Percentiles rank a stretch among this genome's conserved stretches.
These are phyloP conservation scores for Drosophila nebulosa DNA, from an alignment of 1,140 invertebrate genomes.

Conservation along the genomic window DNA sequence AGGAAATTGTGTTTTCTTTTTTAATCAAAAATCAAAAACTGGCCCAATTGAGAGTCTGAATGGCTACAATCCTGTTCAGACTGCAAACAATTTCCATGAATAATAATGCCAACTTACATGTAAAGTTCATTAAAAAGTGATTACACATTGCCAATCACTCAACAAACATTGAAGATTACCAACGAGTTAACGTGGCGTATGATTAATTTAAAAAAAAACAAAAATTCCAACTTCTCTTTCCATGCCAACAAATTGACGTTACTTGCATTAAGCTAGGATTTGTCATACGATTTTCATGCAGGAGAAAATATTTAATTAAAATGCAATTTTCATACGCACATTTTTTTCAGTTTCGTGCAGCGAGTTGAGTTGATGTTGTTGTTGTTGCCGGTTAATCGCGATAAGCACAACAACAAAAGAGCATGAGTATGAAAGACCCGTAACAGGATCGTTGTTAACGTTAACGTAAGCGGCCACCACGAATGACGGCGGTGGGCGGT, in stretches of 20 bases:
- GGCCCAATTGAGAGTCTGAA: neutral
- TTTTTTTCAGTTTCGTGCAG: neutral
- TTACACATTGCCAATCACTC: slow-evolving; percentile 55
- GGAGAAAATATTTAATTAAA: slow-evolving; percentile 47
- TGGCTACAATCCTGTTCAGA: neutral
- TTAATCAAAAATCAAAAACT: slow-evolving; percentile 8
- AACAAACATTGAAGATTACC: slow-evolving; percentile 64
- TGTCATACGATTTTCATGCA: slow-evolving; percentile 28
- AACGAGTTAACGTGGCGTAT: slow-evolving; percentile 24
- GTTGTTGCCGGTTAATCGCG: slow-evolving; percentile 30
- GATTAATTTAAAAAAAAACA: slow-evolving; percentile 33
- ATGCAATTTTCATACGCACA: slow-evolving; percentile 37
- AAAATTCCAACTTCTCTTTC: neutral
- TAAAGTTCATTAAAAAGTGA: slow-evolving; percentile 54
- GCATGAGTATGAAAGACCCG: slow-evolving; percentile 2
- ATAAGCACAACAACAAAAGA: slow-evolving; percentile 46
- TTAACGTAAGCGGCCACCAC: slow-evolving; percentile 17
- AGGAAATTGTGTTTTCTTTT: no score
- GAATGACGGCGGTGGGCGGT: no score
- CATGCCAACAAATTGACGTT: slow-evolving; percentile 4
- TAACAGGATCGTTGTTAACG: neutral
- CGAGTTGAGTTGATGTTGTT: neutral
- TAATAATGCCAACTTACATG: slow-evolving; percentile 61
- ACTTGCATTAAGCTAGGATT: slow-evolving; percentile 50
- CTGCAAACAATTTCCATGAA: slow-evolving; percentile 27